phyloP scores from a whole-genome alignment of 2,888 invertebrate species.

The Sipunculus nudus region DNA sequence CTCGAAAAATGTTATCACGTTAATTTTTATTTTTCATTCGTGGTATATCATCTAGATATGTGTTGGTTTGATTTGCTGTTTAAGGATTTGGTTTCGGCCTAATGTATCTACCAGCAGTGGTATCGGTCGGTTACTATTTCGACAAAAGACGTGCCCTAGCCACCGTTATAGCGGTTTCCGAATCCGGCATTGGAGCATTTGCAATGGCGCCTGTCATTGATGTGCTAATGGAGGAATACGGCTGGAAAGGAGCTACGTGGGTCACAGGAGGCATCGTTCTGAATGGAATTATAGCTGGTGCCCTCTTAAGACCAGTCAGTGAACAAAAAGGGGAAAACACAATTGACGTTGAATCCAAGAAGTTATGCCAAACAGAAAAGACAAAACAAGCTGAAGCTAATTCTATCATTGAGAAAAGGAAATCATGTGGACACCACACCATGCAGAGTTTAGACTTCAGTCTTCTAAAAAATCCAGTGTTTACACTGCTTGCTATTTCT shows the following conservation, averaged over 20 bases:
- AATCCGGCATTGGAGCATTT: conserved; percentile 94
- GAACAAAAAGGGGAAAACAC: conserved; percentile 35
- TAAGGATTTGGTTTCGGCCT: conserved; percentile 91
- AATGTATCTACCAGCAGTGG: conserved; percentile 94
- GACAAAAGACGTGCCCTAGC: conserved; percentile 94
- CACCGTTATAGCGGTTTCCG: conserved; percentile 94
- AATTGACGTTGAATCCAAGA: no score
- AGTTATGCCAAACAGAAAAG: no score
- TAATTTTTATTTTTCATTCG: neutral
- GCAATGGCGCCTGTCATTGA: conserved; percentile 83
- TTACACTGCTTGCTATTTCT: no score
- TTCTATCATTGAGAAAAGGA: no score
- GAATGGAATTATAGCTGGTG: conserved; percentile 79
- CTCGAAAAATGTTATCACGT: neutral
- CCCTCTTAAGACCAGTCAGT: conserved; percentile 84
- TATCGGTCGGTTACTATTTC: conserved; percentile 96
- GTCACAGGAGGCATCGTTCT: conserved; percentile 78
- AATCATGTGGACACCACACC: no score
- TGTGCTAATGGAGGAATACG: conserved; percentile 72
- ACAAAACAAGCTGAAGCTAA: no score
- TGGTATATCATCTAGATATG: neutral
- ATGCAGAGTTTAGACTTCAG: no score
- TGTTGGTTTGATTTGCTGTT: conserved; percentile 31
- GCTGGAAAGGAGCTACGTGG: conserved; percentile 82
- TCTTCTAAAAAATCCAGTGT: no score